Percentiles rank a stretch among this genome's conserved stretches.
Evolutionary conservation across 2,113 vertebrate species (phyloP).

Genomic region (Callospermophilus lateralis): DNA sequence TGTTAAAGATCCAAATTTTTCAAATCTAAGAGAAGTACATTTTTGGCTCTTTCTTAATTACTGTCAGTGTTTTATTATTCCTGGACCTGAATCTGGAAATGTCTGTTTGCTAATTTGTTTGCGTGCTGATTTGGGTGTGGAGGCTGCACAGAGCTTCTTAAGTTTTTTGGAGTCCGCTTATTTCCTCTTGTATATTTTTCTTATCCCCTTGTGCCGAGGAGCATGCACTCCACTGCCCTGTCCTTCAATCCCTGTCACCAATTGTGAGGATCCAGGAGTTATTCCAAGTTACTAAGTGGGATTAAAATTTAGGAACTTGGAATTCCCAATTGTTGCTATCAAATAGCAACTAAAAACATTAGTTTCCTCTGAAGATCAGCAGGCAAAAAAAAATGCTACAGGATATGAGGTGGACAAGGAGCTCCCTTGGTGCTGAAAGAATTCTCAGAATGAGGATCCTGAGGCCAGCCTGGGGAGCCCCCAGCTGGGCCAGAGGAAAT

Average conservation of each 20-base stretch:
- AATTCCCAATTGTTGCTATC: background rate
- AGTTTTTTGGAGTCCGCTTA: background rate
- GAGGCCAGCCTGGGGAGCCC: background rate
- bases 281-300: constrained; percentile 17
- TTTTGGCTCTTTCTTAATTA: constrained; percentile 6
- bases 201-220: background rate
- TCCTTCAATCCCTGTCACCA: background rate
- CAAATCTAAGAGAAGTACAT: background rate
- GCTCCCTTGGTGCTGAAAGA: background rate
- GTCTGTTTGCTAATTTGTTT: background rate
- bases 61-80: background rate
- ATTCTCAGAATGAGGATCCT: constrained; percentile 50
- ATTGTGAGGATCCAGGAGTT: background rate
- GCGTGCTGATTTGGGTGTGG: background rate
- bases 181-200: background rate
- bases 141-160: background rate
- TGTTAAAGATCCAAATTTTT: background rate
- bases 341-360: constrained; percentile 22
- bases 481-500: constrained; percentile 62
- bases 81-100: background rate
- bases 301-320: constrained; percentile 22
- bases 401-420: constrained; percentile 57
- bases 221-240: background rate
- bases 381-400: constrained; percentile 27
- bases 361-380: constrained; percentile 51